Percentiles rank a stretch among this genome's conserved stretches.
Evolutionary conservation across 2,113 vertebrate genomes (phyloP).

Genomic region (Hippocampus comes): DNA sequence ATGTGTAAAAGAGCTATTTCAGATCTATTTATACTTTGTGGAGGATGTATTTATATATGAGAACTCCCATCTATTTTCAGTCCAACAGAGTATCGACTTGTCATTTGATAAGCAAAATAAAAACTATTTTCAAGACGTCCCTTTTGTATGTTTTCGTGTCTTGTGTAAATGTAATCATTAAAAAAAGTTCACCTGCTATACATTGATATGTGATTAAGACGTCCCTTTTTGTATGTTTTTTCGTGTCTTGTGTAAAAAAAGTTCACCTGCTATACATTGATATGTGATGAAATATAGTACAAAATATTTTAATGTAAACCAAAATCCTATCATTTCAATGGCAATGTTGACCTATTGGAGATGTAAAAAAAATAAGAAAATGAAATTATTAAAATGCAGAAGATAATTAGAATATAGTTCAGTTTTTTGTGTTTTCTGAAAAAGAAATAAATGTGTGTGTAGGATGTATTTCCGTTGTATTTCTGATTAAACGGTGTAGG

Average conservation of each 20-base stretch:
- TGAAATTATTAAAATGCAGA: too few relatives aligned
- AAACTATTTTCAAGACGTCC: constrained; percentile 70
- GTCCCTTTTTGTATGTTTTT: not conserved
- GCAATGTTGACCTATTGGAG: too few relatives aligned
- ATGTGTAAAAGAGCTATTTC: constrained; percentile 63
- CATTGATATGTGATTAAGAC: constrained; percentile 34
- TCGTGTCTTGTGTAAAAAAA: not conserved
- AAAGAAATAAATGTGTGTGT: too few relatives aligned
- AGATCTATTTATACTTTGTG: constrained; percentile 73
- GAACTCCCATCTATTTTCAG: constrained; percentile 55
- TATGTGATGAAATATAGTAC: too few relatives aligned
- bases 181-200: not conserved
- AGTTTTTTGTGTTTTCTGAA: too few relatives aligned
- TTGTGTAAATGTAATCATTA: not conserved
- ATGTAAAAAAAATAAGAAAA: too few relatives aligned
- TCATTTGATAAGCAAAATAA: constrained; percentile 75
- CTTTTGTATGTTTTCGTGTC: not conserved
- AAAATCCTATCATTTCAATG: too few relatives aligned
- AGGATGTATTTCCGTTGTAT: too few relatives aligned
- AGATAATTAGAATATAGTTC: too few relatives aligned
- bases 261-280: too few relatives aligned
- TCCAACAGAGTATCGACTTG: constrained; percentile 57
- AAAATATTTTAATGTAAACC: too few relatives aligned
- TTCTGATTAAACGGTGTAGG: too few relatives aligned
- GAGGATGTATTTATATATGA: constrained; percentile 69